Evolutionary conservation across 2,888 invertebrate species (phyloP), one percentile per base, ranked within the genome.

Genomic region (Crocallis elinguaria): DNA sequence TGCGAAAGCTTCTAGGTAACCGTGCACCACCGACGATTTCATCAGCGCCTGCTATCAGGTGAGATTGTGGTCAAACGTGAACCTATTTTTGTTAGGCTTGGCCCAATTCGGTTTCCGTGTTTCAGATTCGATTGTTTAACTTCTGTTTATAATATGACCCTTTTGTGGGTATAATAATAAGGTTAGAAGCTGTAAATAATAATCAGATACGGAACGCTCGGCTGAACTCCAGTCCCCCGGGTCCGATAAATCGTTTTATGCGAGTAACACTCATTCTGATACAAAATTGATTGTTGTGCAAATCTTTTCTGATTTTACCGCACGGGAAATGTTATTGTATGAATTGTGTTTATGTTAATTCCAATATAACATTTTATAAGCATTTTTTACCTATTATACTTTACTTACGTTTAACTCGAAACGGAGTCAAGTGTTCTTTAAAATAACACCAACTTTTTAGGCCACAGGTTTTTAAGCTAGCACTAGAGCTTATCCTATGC

Each of bases 191-290:
- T 27, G 38, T 53, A 53, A 48, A 53, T 49, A 53, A 53, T 48
- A 53, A 53, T 53, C 53, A 53, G 53, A 16, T 43, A 39, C 19
- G 48, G 48, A 23, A 38, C 48, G 48, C 42, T 38, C 23, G 48
- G 48, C 33, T 48, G 53, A 43, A 38, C 48, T 43, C 21, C 21
- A 27, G 43, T 19, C 53, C 48, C 53, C 21, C 19, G 48, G 42
- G 53, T 25, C 27, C 48, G 33, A 49, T 43, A 53, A 53, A 53
- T 48, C 48, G 53, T 43, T 53, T 53, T 53, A 43, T 53, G 43
- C 32, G 48, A 53, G 25, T 37, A 53, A 48, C 32, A 53, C 37
- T 53, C 38, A 37, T 25, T 30, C 39, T 12, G 38, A 21, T 43
- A 43, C 11, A 19, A 53, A 29, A 52, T 48, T 53, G 53, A 53